Base-by-base conservation (phyloP, 2,888 invertebrate genomes). In the Ceraclea dissimilis region DNA sequence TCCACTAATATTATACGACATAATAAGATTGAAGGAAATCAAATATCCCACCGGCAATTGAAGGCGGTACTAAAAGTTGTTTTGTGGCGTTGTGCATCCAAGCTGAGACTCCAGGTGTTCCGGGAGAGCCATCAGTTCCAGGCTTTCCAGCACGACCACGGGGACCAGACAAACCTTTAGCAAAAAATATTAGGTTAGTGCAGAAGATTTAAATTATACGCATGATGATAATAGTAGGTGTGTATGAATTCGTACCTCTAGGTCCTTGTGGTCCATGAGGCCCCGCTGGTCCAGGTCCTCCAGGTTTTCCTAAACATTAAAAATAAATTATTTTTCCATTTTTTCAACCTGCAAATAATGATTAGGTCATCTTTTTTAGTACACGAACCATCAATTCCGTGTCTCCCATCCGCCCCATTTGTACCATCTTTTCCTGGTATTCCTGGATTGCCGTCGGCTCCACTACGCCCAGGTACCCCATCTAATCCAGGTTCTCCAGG, bases 401-500 rank as follows among this genome's bases (percentile, higher is more conserved):
- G 84, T 60, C 80, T 83, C 52, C 89, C 82, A 63, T 85, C 79
- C 58, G 78, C 76, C 2, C 85, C 87, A 1, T 86, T 81, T 1
- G 72, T 74, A 0, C 90, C 90, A 63, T 88, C 81, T 2, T 79
- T 71, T 0, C 91, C 91, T 0, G 89, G 86, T 59, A 79, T 79
- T 1, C 93, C 93, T 60, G 92, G 79, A 1, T 80, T 77, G 0
- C 91, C 91, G 64, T 90, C 91, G 17, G 87, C 82, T 0, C 94
- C 93, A 60, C 90, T 90, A 54, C 92, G 78, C 1, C 93, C 92
- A 0, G 88, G 88, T 61, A 91, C 82, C 0, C 93, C 94, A 65
- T 91, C 90, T 33, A 93, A 72, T 0, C 94, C 93, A 0, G 93
- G 93, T 66, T 92, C 92, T 0, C 94, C 94, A 0, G 93, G 93